Evolutionary conservation across 2,888 invertebrate genomes (phyloP), one percentile per base, ranked within the genome.

Genomic region (Thelaira solivaga): DNA sequence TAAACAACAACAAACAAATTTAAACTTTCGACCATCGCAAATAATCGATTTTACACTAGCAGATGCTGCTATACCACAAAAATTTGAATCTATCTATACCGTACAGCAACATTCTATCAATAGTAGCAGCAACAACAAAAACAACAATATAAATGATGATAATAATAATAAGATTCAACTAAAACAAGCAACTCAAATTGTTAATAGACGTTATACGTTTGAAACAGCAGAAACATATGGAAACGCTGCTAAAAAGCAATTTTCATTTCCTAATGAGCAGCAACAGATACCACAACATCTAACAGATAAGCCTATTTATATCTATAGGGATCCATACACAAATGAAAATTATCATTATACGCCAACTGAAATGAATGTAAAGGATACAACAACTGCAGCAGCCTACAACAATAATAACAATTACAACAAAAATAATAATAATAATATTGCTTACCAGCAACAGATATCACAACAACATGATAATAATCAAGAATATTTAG

Each of bases 291-390:
- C 86, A 41, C 82, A 79, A 57, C 77, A 82, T 68, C 67, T 83
- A 65, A 82, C 79, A 57, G 75, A 85, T 5, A 86, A 85, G 29
- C 86, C 86, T 6, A 86, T 86, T 72, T 83, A 84, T 41, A 84
- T 83, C 81, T 87, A 86, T 69, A 76, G 84, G 57, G 86, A 86
- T 82, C 87, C 84, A 7, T 85, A 83, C 36, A 86, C 86, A 53
- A 85, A 87, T 80, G 83, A 84, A 55, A 85, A 80, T 82, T 83
- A 84, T 69, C 82, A 76, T 29, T 83, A 83, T 65, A 82, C 80
- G 59, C 80, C 82, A 8, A 80, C 82, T 49, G 74, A 74, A 62
- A 5, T 80, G 80, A 11, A 77, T 81, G 47, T 55, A 53, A 39
- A 53, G 34, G 64, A 41, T 29, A 51, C 16, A 18, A 31, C 53